phyloP scores from a whole-genome alignment of 2,888 invertebrate species.

The Listrodromus nycthemerus region DNA sequence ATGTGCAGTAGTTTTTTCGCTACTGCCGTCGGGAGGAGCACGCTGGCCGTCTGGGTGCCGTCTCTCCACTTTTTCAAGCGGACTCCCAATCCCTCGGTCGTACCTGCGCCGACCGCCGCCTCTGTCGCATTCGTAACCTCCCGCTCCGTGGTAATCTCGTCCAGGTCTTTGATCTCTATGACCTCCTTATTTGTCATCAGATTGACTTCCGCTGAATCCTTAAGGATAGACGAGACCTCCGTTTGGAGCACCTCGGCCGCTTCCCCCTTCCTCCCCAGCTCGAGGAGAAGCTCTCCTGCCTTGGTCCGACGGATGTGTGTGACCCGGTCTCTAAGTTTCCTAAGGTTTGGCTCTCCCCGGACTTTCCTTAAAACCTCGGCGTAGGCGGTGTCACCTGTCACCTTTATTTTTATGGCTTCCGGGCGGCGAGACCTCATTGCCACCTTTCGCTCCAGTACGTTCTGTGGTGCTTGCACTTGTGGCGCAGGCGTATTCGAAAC shows the following conservation, averaged over 20 bases:
- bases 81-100: neutral
- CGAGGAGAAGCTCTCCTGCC: too few relatives aligned
- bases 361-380: neutral
- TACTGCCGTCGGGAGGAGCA: neutral
- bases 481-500: too few relatives aligned
- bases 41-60: neutral
- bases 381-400: neutral
- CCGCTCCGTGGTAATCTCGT: constrained; percentile 3
- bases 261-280: too few relatives aligned
- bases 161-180: constrained; percentile 31
- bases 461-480: too few relatives aligned
- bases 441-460: too few relatives aligned
- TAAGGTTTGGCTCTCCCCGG: neutral
- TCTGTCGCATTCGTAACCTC: constrained; percentile 13
- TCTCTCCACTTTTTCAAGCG: neutral
- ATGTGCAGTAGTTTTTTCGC: neutral
- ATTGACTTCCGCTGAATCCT: too few relatives aligned
- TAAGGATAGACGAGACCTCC: too few relatives aligned
- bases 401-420: too few relatives aligned
- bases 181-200: constrained; percentile 4
- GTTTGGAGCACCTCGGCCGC: too few relatives aligned
- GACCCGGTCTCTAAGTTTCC: too few relatives aligned
- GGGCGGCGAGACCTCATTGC: too few relatives aligned
- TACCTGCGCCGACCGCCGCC: neutral
- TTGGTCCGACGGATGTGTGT: too few relatives aligned